These are phyloP conservation scores for Pseudomyrmex pallidus DNA, from an alignment of 1,140 invertebrate species.

Conservation along the genomic window DNA sequence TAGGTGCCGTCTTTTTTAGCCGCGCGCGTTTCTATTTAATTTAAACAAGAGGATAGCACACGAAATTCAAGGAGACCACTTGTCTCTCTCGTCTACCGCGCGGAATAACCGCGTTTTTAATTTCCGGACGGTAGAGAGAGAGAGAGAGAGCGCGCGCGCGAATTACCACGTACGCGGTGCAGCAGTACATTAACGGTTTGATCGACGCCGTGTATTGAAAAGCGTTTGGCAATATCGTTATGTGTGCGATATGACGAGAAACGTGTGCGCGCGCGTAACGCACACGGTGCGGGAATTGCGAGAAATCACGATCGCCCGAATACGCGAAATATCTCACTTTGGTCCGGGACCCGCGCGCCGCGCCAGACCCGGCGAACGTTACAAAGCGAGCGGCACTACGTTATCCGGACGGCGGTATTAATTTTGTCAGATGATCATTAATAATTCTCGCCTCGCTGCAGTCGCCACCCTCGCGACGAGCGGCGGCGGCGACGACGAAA, in stretches of 20 bases:
- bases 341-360: slow-evolving; percentile 4
- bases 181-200: slow-evolving; percentile 6
- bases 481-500: slow-evolving; percentile 1
- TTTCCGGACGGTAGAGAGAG: too few relatives aligned
- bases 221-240: not conserved
- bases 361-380: slow-evolving; percentile 34
- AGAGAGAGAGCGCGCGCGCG: too few relatives aligned
- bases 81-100: too few relatives aligned
- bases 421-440: slow-evolving; percentile 78
- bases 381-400: slow-evolving; percentile 52
- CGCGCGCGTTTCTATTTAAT: not conserved
- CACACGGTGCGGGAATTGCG: slow-evolving; percentile 2
- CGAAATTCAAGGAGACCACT: too few relatives aligned
- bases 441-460: slow-evolving; percentile 62
- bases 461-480: not conserved
- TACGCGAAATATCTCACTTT: slow-evolving; percentile 51
- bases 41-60: not conserved
- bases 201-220: slow-evolving; percentile 5
- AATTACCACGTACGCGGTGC: too few relatives aligned
- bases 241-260: not conserved
- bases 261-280: not conserved
- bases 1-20: too few relatives aligned
- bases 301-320: slow-evolving; percentile 44
- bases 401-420: slow-evolving; percentile 70
- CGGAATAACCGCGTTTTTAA: too few relatives aligned